Evolutionary conservation across 2,888 invertebrate genomes (phyloP).

Genomic region (Drosophila pseudotakahashii): DNA sequence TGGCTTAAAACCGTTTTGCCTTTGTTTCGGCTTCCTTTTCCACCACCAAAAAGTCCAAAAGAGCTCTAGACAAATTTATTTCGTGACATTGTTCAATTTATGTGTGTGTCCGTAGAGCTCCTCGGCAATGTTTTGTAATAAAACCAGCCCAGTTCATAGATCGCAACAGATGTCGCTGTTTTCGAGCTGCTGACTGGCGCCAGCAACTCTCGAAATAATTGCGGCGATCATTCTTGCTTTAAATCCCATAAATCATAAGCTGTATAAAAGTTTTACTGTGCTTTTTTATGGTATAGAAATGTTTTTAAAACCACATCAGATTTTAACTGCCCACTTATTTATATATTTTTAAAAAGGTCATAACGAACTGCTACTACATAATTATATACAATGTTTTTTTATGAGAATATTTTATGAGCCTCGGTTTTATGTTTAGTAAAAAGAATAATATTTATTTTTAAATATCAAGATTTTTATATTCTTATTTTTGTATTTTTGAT

Average conservation of each 20-base stretch:
- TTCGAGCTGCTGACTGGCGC: slow-evolving; percentile 66
- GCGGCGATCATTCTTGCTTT: slow-evolving; percentile 54
- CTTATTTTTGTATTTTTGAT: too few relatives aligned
- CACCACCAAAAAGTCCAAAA: slow-evolving; percentile 19
- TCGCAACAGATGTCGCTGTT: slow-evolving; percentile 29
- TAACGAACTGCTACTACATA: too few relatives aligned
- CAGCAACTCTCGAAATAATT: slow-evolving; percentile 62
- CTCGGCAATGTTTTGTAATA: slow-evolving; percentile 25
- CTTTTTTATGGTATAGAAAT: neutral
- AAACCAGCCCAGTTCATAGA: slow-evolving; percentile 26
- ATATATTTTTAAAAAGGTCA: neutral
- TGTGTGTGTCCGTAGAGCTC: slow-evolving; percentile 57
- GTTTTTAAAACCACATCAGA: neutral
- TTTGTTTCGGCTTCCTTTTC: slow-evolving; percentile 39
- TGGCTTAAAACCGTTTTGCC: slow-evolving; percentile 39
- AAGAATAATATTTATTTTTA: too few relatives aligned
- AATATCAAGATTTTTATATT: too few relatives aligned
- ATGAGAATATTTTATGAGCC: too few relatives aligned
- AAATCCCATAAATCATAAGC: slow-evolving; percentile 28
- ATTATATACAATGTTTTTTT: too few relatives aligned
- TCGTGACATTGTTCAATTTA: slow-evolving; percentile 78
- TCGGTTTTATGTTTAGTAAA: too few relatives aligned
- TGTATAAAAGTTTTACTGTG: slow-evolving; percentile 5
- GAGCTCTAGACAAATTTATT: slow-evolving; percentile 67
- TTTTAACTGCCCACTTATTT: neutral